Percentiles rank a stretch among this genome's conserved stretches.
Conservation (phyloP, 2,888 invertebrate genomes). For the Trimorus sp. region DNA sequence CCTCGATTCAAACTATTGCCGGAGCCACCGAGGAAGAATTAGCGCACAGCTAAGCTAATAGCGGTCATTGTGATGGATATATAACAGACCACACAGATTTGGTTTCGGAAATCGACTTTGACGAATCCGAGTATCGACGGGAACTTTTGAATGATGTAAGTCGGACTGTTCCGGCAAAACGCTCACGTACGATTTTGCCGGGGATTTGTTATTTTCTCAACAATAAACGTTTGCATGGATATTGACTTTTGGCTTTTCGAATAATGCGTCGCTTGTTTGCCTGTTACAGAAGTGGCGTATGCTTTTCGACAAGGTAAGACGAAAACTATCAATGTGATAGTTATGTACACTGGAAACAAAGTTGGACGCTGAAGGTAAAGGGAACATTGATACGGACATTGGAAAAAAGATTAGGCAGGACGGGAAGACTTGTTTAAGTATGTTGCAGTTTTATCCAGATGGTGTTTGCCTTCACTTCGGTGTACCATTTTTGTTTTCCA, state of each 20-base stretch:
- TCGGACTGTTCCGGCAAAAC: constrained; percentile 72
- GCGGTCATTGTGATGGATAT: constrained; percentile 82
- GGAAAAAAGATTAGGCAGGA: too few relatives aligned
- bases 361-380: too few relatives aligned
- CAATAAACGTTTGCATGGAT: too few relatives aligned
- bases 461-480: too few relatives aligned
- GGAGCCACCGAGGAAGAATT: constrained; percentile 79
- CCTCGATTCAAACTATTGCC: constrained; percentile 80
- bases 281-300: constrained; percentile 92
- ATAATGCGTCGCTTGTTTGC: neutral
- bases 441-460: too few relatives aligned
- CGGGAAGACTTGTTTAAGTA: too few relatives aligned
- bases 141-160: constrained; percentile 92
- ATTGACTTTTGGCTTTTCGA: too few relatives aligned
- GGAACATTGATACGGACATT: too few relatives aligned
- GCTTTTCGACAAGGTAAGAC: constrained; percentile 90
- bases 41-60: constrained; percentile 78
- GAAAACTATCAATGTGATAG: too few relatives aligned
- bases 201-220: neutral
- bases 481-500: too few relatives aligned
- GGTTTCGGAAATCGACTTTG: constrained; percentile 86
- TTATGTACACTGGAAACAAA: too few relatives aligned
- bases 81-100: constrained; percentile 92
- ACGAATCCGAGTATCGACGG: constrained; percentile 89
- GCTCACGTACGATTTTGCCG: too few relatives aligned